Percentiles rank a stretch among this genome's conserved stretches.
Evolutionary conservation across 1,140 invertebrate species (phyloP).

Genomic region (Halotydeus destructor): DNA sequence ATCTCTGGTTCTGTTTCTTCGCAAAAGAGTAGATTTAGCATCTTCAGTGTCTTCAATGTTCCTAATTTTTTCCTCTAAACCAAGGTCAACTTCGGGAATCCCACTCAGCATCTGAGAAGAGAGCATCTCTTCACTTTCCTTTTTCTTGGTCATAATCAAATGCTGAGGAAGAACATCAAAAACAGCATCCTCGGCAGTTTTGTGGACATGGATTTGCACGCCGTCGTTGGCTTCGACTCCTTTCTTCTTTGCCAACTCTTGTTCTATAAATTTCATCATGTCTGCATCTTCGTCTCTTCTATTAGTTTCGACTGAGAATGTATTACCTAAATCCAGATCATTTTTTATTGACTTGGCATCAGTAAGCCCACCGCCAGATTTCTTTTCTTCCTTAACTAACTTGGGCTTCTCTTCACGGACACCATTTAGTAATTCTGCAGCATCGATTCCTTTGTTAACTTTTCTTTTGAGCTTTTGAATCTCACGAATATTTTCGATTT

Average conservation of each 20-base stretch:
- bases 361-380: slow-evolving; percentile 3
- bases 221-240: slow-evolving; percentile 28
- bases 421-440: slow-evolving; percentile 1
- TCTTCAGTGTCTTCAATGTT: slow-evolving; percentile 97
- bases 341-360: slow-evolving; percentile 7
- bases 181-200: slow-evolving; percentile 13
- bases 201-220: slow-evolving; percentile 1
- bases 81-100: slow-evolving; percentile 98
- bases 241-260: slow-evolving; percentile 60
- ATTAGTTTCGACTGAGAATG: slow-evolving; percentile 94
- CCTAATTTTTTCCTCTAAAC: slow-evolving; percentile 91
- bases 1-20: slow-evolving; percentile 49
- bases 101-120: slow-evolving; percentile 99
- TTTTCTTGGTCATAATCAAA: slow-evolving; percentile 45
- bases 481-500: neutral
- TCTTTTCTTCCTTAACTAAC: neutral
- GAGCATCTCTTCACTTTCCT: slow-evolving; percentile 88
- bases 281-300: slow-evolving; percentile 94
- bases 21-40: slow-evolving; percentile 61
- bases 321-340: slow-evolving; percentile 59
- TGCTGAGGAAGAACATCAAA: slow-evolving; percentile 51
- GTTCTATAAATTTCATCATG: slow-evolving; percentile 97
- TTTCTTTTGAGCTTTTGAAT: neutral
- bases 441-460: slow-evolving; percentile 6
- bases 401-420: neutral